phyloP scores from a whole-genome alignment of 2,797 vertebrate genomes.

The Hephaestus fuliginosus region DNA sequence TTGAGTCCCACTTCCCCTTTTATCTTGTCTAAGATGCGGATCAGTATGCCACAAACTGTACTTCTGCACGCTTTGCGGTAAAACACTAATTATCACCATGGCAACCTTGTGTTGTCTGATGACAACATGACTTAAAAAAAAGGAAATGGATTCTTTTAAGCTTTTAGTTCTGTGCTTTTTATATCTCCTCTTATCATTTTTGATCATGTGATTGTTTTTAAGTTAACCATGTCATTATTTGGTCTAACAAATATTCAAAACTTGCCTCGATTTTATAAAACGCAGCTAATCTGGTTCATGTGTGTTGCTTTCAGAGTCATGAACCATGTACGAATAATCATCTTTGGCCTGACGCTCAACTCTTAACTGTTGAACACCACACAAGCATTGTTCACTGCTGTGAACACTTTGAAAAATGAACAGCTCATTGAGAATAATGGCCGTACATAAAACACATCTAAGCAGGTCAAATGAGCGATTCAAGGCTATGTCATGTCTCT shows the following conservation, averaged over 20 bases:
- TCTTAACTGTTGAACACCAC: slow-evolving; percentile 20
- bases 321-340: background rate
- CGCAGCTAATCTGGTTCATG: slow-evolving; percentile 9
- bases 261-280: background rate
- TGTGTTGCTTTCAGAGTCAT: background rate
- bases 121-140: slow-evolving; percentile 23
- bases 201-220: background rate
- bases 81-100: slow-evolving; percentile 31
- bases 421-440: slow-evolving; percentile 38
- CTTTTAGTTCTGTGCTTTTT: background rate
- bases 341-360: slow-evolving; percentile 10
- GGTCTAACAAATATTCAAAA: background rate
- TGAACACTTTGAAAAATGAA: slow-evolving; percentile 36
- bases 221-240: background rate
- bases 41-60: slow-evolving; percentile 4
- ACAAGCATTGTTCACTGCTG: slow-evolving; percentile 10
- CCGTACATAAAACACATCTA: slow-evolving; percentile 40
- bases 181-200: background rate
- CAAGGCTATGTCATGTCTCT: background rate
- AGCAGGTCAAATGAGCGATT: slow-evolving; percentile 15
- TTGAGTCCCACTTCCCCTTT: slow-evolving; percentile 58
- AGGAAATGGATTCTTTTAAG: slow-evolving; percentile 19
- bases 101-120: slow-evolving; percentile 7
- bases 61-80: slow-evolving; percentile 9
- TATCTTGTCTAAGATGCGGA: slow-evolving; percentile 33